These are phyloP conservation scores for Megaustenia siamemsis DNA, from an alignment of 2,888 invertebrate genomes.

Conservation along the genomic window DNA sequence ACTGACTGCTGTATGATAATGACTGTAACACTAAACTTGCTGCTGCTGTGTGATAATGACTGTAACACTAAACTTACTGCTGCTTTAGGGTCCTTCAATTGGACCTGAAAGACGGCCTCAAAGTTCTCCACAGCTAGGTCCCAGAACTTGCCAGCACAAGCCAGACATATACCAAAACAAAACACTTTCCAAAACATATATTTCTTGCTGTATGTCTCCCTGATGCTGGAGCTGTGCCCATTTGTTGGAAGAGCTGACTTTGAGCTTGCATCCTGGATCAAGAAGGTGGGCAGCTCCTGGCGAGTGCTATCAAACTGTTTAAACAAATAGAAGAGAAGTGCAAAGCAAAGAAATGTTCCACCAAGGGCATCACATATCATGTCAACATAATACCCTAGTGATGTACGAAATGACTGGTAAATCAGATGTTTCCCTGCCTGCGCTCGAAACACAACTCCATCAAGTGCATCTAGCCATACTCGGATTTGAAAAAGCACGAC, in stretches of 20 bases:
- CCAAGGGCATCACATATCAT: slow-evolving; percentile 53
- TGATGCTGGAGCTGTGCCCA: slow-evolving; percentile 45
- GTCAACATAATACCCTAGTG: slow-evolving; percentile 56
- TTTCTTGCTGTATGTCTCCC: slow-evolving; percentile 62
- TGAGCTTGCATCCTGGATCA: slow-evolving; percentile 34
- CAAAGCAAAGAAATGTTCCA: slow-evolving; percentile 56
- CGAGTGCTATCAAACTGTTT: slow-evolving; percentile 54
- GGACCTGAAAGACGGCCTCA: slow-evolving; percentile 64
- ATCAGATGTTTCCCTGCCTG: slow-evolving; percentile 77
- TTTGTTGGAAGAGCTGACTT: slow-evolving; percentile 50
- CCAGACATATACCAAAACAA: slow-evolving; percentile 67
- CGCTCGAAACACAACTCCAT: slow-evolving; percentile 91
- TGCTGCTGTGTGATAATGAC: no score
- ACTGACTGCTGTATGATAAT: no score
- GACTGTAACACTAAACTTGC: no score
- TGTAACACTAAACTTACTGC: slow-evolving; percentile 50
- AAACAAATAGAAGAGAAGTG: slow-evolving; percentile 53
- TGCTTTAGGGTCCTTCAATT: slow-evolving; percentile 61
- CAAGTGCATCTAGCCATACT: slow-evolving; percentile 91
- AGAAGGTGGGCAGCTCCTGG: slow-evolving; percentile 51
- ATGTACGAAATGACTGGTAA: slow-evolving; percentile 51
- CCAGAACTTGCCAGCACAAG: slow-evolving; percentile 69
- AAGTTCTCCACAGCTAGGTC: slow-evolving; percentile 66
- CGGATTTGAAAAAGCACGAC: slow-evolving; percentile 89
- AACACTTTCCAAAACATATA: slow-evolving; percentile 69